These are phyloP conservation scores for Nanger granti DNA, from an alignment of 2,113 vertebrate genomes.

Conservation along the genomic window DNA sequence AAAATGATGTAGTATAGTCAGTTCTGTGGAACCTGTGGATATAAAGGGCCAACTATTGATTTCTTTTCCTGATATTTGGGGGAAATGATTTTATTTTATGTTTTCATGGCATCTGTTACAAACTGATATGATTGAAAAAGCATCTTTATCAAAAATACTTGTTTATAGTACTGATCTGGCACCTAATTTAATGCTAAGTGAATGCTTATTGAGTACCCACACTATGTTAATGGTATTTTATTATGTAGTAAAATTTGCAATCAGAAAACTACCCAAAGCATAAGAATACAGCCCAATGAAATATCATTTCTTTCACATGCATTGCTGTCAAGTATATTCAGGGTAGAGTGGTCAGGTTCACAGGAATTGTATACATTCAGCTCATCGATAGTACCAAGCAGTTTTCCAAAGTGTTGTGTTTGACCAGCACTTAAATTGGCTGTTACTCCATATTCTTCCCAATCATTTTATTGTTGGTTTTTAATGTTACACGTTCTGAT, in stretches of 20 bases:
- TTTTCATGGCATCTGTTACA: not conserved
- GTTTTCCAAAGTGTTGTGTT: not conserved
- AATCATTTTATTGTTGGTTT: not conserved
- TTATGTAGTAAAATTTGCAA: not conserved
- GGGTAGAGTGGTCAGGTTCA: not conserved
- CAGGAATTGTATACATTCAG: not conserved
- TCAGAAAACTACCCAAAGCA: not conserved
- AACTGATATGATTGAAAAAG: not conserved
- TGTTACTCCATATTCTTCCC: not conserved
- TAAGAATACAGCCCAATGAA: not conserved
- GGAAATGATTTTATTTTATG: not conserved
- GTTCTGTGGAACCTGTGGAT: not conserved
- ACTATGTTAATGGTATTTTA: not conserved
- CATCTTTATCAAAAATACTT: not conserved
- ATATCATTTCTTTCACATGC: not conserved
- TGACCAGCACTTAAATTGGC: not conserved
- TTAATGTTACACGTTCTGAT: slow-evolving; percentile 2
- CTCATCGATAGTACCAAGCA: not conserved
- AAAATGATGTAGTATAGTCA: not conserved
- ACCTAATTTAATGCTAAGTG: not conserved
- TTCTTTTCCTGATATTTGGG: not conserved
- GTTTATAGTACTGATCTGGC: not conserved
- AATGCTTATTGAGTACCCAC: not conserved
- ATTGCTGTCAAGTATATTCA: not conserved
- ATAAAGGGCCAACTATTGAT: not conserved